phyloP scores from a whole-genome alignment of 2,113 vertebrate species.

The Chloebia gouldiae region DNA sequence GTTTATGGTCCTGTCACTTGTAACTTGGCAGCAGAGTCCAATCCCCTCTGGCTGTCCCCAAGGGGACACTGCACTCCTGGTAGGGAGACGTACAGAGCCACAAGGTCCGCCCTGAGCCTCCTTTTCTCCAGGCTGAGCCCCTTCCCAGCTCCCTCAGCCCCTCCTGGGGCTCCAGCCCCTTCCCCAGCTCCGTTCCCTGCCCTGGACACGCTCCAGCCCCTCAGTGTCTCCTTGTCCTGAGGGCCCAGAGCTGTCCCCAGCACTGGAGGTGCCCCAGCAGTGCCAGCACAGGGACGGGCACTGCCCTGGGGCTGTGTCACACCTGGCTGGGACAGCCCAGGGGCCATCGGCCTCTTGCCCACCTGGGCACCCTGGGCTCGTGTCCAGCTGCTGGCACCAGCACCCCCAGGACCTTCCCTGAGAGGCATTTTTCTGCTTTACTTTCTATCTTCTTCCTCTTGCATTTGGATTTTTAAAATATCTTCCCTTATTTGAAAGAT shows the following conservation, averaged over 20 bases:
- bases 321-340: background rate
- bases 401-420: background rate
- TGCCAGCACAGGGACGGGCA: fast-evolving
- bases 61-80: background rate
- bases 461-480: background rate
- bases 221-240: background rate
- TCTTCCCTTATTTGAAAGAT: background rate
- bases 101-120: background rate
- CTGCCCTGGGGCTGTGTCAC: background rate
- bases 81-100: background rate
- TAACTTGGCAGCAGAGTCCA: background rate
- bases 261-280: background rate
- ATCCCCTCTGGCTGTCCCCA: fast-evolving
- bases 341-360: background rate
- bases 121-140: background rate
- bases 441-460: background rate
- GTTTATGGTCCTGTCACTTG: background rate
- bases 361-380: background rate
- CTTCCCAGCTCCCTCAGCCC: background rate
- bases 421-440: background rate
- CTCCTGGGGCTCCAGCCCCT: background rate
- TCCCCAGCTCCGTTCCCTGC: background rate
- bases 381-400: fast-evolving
- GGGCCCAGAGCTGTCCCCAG: background rate
- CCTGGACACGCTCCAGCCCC: background rate